Conservation (phyloP, 1,140 invertebrate genomes). For the Drosophila bipectinata region DNA sequence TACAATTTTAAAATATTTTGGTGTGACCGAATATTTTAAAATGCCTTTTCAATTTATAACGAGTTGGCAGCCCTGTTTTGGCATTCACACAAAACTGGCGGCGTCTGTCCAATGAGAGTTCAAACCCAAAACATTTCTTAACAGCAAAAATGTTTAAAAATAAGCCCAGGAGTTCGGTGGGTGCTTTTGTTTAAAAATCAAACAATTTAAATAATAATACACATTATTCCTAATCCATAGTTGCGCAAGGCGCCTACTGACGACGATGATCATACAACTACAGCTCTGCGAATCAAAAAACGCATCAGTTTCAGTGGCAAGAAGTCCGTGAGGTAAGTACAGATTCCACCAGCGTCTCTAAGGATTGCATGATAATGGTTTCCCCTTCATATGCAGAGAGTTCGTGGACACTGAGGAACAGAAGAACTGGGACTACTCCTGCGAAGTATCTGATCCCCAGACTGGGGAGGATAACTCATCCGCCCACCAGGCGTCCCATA, state of each 20-base stretch:
- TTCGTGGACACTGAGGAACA: conserved; percentile 56
- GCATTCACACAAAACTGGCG: conserved; percentile 16
- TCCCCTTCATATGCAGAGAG: conserved; percentile 24
- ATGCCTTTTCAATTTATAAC: neutral
- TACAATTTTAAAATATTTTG: neutral
- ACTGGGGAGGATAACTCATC: conserved; percentile 55
- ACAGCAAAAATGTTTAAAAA: conserved; percentile 45
- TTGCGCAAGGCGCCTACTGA: conserved; percentile 25
- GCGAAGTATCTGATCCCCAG: conserved; percentile 59
- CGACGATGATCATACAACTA: conserved; percentile 16
- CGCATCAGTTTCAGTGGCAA: conserved; percentile 71
- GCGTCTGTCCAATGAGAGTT: conserved; percentile 33
- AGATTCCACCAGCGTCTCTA: neutral
- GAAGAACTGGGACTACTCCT: conserved; percentile 58
- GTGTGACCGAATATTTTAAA: neutral
- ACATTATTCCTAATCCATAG: conserved; percentile 6
- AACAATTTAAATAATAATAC: neutral
- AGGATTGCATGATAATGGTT: neutral
- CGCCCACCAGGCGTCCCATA: neutral
- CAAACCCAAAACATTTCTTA: conserved; percentile 12
- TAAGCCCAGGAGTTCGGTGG: conserved; percentile 53
- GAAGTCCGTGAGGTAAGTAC: conserved; percentile 58
- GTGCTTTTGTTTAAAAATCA: conserved; percentile 1
- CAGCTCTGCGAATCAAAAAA: conserved; percentile 33
- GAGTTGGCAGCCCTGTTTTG: neutral